phyloP scores from a whole-genome alignment of 2,888 invertebrate species.

The Ypsolopha sequella region DNA sequence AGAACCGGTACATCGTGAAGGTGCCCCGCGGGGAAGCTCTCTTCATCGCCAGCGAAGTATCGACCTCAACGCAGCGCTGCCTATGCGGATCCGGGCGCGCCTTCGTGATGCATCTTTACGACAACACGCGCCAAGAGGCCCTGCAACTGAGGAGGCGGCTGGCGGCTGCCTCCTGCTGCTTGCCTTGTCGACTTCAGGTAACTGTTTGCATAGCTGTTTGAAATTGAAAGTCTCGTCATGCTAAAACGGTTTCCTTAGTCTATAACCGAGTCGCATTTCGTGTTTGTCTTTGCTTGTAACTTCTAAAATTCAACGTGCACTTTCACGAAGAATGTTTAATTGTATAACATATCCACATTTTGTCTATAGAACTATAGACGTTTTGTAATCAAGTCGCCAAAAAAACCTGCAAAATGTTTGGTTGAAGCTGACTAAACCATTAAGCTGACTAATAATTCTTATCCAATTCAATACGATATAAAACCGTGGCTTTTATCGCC shows the following conservation, averaged over 20 bases:
- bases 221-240: not conserved
- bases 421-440: too few species aligned
- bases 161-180: conserved; percentile 78
- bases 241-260: not conserved
- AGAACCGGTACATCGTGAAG: conserved; percentile 79
- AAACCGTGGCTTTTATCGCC: too few species aligned
- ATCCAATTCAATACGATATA: too few species aligned
- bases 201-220: not conserved
- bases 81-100: conserved; percentile 80
- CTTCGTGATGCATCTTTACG: conserved; percentile 84
- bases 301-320: too few species aligned
- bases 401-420: too few species aligned
- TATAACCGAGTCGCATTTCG: too few species aligned
- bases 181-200: conserved; percentile 80
- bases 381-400: too few species aligned
- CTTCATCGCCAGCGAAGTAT: conserved; percentile 80
- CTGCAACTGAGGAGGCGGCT: conserved; percentile 79
- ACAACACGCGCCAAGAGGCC: conserved; percentile 87
- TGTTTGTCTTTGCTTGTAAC: too few species aligned
- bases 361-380: too few species aligned
- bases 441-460: too few species aligned
- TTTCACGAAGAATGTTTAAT: too few species aligned
- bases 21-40: conserved; percentile 80
- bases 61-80: conserved; percentile 72
- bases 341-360: too few species aligned